These are phyloP conservation scores for Hypotaenidia okinawae DNA, from an alignment of 2,797 vertebrate genomes.

Conservation along the genomic window DNA sequence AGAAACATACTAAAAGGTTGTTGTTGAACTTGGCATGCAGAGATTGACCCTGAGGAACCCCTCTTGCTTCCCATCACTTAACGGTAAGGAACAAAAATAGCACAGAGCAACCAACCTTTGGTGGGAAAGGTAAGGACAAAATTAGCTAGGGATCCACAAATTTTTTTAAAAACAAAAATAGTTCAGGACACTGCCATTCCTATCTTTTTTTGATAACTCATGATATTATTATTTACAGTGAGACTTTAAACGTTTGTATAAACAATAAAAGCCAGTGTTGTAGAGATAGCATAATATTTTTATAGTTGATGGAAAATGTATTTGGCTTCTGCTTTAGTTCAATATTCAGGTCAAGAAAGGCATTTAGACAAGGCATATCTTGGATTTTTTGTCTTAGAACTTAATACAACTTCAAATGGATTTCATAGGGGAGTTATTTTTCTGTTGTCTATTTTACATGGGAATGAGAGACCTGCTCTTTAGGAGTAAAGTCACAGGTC, in stretches of 20 bases:
- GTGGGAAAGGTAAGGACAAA: constrained; percentile 38
- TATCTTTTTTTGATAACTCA: background rate
- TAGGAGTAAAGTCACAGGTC: background rate
- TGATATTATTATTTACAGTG: background rate
- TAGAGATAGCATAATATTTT: constrained; percentile 1
- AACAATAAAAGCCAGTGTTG: background rate
- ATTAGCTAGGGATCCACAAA: background rate
- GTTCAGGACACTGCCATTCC: background rate
- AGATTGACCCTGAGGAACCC: background rate
- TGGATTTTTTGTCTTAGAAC: background rate
- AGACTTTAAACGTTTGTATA: constrained; percentile 9
- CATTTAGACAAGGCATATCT: background rate
- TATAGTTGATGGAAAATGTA: background rate
- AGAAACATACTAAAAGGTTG: background rate
- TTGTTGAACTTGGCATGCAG: constrained; percentile 1
- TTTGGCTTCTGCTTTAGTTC: background rate
- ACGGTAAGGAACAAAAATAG: background rate
- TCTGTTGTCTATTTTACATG: background rate
- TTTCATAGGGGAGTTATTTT: background rate
- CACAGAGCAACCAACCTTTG: background rate
- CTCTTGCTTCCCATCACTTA: background rate
- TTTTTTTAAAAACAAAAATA: constrained; percentile 24
- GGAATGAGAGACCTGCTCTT: background rate
- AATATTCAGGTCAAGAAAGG: background rate
- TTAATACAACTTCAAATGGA: background rate